phyloP scores from a whole-genome alignment of 1,140 invertebrate species.

The Leptinotarsa lineolata region DNA sequence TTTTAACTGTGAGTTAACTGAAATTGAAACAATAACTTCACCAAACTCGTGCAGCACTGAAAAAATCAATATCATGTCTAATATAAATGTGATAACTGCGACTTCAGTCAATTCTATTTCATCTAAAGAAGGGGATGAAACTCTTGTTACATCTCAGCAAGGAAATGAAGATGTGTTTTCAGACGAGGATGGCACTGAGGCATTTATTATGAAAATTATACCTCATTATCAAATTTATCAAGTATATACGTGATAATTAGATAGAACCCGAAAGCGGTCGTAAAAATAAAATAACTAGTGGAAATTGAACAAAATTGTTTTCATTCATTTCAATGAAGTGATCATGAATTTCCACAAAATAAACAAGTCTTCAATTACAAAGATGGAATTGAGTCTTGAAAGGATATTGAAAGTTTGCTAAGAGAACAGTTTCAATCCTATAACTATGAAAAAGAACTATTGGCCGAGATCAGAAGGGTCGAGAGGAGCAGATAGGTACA shows the following conservation, averaged over 20 bases:
- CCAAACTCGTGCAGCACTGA: background rate
- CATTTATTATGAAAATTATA: too few relatives aligned
- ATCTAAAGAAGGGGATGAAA: background rate
- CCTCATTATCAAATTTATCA: too few relatives aligned
- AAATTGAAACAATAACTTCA: background rate
- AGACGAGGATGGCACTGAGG: too few relatives aligned
- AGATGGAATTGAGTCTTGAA: background rate
- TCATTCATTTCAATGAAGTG: too few relatives aligned
- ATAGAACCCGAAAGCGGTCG: too few relatives aligned
- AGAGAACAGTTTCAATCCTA: background rate
- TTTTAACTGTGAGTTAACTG: background rate
- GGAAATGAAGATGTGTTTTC: background rate
- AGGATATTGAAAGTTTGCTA: background rate
- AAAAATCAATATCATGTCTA: conserved; percentile 16
- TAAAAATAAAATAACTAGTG: too few relatives aligned
- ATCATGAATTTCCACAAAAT: too few relatives aligned
- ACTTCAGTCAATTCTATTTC: background rate
- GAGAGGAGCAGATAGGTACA: background rate
- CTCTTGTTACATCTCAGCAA: background rate
- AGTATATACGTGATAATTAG: too few relatives aligned
- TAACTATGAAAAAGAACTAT: background rate
- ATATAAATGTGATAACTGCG: conserved; percentile 8
- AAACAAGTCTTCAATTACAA: too few relatives aligned
- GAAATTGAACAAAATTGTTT: too few relatives aligned
- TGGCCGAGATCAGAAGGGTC: background rate